A percentile compares a stretch with the other conserved stretches of the same genome.
phyloP scores from a whole-genome alignment of 2,113 vertebrate species.

The Haplochromis vanheusdeni region DNA sequence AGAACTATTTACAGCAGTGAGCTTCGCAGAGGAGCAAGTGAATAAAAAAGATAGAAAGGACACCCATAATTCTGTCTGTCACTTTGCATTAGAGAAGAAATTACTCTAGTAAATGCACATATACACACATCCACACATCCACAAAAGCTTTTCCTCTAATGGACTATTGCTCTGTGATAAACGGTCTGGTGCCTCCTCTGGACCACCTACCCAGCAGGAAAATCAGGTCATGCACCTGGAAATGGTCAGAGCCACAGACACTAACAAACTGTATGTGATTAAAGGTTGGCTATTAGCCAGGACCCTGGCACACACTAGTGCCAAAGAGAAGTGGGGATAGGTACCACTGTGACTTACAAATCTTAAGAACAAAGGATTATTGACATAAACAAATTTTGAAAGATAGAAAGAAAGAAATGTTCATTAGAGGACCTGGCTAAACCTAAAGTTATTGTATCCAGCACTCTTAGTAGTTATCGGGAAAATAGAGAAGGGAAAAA shows the following conservation, averaged over 20 bases:
- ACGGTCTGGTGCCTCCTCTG: slow-evolving; percentile 63
- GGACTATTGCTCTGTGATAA: slow-evolving; percentile 77
- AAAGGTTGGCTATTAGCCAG: slow-evolving; percentile 46
- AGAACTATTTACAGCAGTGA: slow-evolving; percentile 69
- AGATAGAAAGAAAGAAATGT: neutral
- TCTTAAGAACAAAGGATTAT: neutral
- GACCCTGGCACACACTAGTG: slow-evolving; percentile 28
- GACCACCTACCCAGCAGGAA: slow-evolving; percentile 65
- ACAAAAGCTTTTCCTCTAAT: slow-evolving; percentile 68
- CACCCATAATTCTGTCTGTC: slow-evolving; percentile 85
- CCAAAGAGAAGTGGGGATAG: slow-evolving; percentile 16
- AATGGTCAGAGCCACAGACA: slow-evolving; percentile 60
- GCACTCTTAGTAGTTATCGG: neutral
- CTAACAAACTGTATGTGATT: slow-evolving; percentile 56
- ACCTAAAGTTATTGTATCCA: neutral
- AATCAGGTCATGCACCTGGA: slow-evolving; percentile 66
- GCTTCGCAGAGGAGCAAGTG: neutral
- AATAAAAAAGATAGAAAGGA: slow-evolving; percentile 2
- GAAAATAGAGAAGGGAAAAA: neutral
- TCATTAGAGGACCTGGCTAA: neutral
- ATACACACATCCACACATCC: neutral
- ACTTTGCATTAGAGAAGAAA: slow-evolving; percentile 83
- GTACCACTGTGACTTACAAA: neutral
- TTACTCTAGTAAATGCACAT: slow-evolving; percentile 73
- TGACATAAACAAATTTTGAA: neutral